Conservation (phyloP, 1,140 invertebrate genomes). For the Nasonia vitripennis region DNA sequence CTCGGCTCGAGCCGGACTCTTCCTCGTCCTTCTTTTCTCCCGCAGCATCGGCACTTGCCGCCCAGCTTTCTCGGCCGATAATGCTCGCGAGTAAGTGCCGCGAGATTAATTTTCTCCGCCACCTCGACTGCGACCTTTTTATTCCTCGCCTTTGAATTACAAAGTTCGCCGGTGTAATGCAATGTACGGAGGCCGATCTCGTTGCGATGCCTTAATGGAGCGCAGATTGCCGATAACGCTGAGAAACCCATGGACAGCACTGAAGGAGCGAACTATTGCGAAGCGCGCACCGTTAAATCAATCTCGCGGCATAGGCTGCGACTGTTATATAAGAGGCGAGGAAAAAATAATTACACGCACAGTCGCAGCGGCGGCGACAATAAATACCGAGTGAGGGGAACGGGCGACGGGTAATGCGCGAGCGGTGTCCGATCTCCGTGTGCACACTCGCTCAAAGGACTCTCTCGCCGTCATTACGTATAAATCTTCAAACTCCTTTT, state of each 20-base stretch:
- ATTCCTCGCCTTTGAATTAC: no score
- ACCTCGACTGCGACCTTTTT: no score
- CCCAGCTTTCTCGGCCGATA: neutral
- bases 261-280: neutral
- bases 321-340: neutral
- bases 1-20: neutral
- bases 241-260: no score
- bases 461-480: neutral
- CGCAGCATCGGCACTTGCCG: neutral
- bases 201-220: neutral
- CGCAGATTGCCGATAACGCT: neutral
- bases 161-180: neutral
- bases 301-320: neutral
- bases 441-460: no score
- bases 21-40: neutral
- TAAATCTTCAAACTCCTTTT: neutral
- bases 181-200: neutral
- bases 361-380: neutral
- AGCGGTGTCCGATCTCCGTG: neutral
- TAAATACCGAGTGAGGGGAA: neutral
- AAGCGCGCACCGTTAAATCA: constrained; percentile 2
- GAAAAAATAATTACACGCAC: neutral
- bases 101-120: neutral
- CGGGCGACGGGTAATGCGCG: neutral
- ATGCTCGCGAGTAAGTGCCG: neutral